Evolutionary conservation across 2,113 vertebrate species (phyloP).

Genomic region (Caranx melampygus): DNA sequence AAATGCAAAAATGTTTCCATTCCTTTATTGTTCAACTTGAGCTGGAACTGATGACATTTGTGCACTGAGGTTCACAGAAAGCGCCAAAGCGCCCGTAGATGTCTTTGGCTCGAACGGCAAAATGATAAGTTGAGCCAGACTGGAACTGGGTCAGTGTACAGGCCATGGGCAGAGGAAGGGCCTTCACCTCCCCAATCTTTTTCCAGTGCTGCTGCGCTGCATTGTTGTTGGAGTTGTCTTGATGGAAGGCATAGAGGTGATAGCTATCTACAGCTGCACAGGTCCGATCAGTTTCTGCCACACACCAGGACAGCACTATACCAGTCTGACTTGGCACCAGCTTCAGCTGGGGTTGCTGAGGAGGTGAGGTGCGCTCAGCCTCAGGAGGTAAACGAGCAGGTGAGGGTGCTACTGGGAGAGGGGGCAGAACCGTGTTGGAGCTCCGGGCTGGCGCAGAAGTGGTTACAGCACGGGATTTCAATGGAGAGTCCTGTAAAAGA

Average conservation of each 20-base stretch:
- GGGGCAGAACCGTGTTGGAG: conserved; percentile 64
- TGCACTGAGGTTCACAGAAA: conserved; percentile 99
- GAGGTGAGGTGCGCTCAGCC: conserved; percentile 86
- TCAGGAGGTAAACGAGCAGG: conserved; percentile 83
- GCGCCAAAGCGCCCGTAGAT: conserved; percentile 95
- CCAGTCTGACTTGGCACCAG: conserved; percentile 95
- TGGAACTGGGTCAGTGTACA: conserved; percentile 99
- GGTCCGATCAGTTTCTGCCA: conserved; percentile 92
- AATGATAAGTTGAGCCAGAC: conserved; percentile 97
- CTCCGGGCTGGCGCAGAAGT: conserved; percentile 48
- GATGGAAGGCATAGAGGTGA: conserved; percentile 95
- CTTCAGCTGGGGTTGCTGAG: conserved; percentile 92
- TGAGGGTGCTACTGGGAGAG: conserved; percentile 81
- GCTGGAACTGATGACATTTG: conserved; percentile 91
- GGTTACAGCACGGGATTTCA: conserved; percentile 68
- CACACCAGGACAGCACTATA: conserved; percentile 97
- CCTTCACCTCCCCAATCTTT: conserved; percentile 98
- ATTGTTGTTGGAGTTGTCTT: conserved; percentile 83
- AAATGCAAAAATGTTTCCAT: conserved; percentile 45
- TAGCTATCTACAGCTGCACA: conserved; percentile 96
- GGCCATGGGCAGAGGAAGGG: conserved; percentile 96
- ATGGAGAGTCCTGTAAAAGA: conserved; percentile 72
- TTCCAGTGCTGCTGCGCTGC: conserved; percentile 90
- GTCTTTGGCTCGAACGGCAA: conserved; percentile 96
- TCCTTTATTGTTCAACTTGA: conserved; percentile 72